These are phyloP conservation scores for Eueides isabella DNA, from an alignment of 1,140 invertebrate species.

Conservation along the genomic window DNA sequence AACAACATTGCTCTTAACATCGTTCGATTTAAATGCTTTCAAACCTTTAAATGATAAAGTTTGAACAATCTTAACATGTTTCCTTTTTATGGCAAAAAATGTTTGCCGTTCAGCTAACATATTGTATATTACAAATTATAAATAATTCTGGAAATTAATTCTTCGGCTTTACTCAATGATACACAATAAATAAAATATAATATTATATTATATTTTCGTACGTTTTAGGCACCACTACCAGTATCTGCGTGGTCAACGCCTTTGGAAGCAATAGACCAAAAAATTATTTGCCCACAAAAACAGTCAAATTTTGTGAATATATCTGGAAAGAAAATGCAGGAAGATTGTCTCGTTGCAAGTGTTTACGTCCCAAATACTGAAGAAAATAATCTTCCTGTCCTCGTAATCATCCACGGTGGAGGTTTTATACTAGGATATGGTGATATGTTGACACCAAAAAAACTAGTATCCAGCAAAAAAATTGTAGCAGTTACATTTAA, in stretches of 20 bases:
- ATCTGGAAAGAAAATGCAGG: constrained; percentile 33
- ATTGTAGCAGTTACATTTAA: constrained; percentile 53
- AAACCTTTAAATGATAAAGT: too few species aligned
- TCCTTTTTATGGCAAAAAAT: too few species aligned
- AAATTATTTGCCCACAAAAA: constrained; percentile 55
- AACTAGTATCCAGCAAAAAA: constrained; percentile 42
- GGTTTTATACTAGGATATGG: constrained; percentile 48
- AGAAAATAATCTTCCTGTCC: constrained; percentile 50
- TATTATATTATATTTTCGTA: constrained; percentile 10
- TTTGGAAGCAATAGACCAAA: constrained; percentile 50
- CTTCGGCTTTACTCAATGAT: too few species aligned
- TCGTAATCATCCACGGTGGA: constrained; percentile 59
- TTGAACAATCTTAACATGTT: too few species aligned
- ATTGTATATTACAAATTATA: too few species aligned
- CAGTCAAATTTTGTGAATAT: neutral
- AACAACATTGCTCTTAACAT: too few species aligned
- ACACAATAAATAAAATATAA: too few species aligned
- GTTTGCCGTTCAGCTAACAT: too few species aligned
- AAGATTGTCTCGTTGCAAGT: constrained; percentile 56
- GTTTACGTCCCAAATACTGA: constrained; percentile 53
- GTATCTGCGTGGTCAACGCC: constrained; percentile 49
- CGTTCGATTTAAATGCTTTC: too few species aligned
- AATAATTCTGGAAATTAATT: too few species aligned
- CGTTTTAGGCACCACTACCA: constrained; percentile 56
- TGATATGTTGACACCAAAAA: constrained; percentile 39